Evolutionary conservation across 2,888 invertebrate species (phyloP).

Genomic region (Anarsia innoxiella): DNA sequence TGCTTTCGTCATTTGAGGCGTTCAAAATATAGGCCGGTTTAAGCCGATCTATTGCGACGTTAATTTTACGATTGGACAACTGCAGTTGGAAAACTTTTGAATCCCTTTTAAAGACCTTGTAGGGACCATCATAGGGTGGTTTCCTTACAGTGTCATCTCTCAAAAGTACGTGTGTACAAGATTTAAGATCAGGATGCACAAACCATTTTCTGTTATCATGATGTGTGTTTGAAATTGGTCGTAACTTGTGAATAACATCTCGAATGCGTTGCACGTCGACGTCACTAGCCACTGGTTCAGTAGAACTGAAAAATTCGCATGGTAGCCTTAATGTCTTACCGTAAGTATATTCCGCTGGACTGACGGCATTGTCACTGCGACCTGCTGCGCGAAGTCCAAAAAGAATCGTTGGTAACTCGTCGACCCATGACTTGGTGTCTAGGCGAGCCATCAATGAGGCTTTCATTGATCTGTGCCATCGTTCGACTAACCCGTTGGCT

Average conservation of each 20-base stretch:
- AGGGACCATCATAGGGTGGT: constrained; percentile 17
- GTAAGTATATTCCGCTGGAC: background rate
- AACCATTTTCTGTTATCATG: background rate
- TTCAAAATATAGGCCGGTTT: constrained; percentile 12
- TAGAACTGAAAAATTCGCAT: background rate
- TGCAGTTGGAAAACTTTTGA: constrained; percentile 11
- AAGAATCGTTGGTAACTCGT: constrained; percentile 5
- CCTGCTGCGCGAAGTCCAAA: background rate
- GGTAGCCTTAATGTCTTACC: background rate
- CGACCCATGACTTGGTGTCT: background rate
- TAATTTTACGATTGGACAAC: constrained; percentile 2
- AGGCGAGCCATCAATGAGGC: background rate
- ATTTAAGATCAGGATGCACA: background rate
- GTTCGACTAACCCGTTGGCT: constrained; percentile 1
- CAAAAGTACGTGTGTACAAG: constrained; percentile 11
- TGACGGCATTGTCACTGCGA: background rate
- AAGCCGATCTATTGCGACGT: constrained; percentile 12
- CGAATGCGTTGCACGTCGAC: too few species aligned
- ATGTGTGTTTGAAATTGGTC: background rate
- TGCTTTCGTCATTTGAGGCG: background rate
- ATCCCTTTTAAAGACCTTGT: constrained; percentile 8
- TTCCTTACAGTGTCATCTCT: constrained; percentile 13
- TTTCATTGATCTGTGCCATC: constrained; percentile 3
- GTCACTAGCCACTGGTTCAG: background rate
- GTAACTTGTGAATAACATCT: background rate